Conservation (phyloP, 2,113 vertebrate species). For the Ornithorhynchus anatinus region DNA sequence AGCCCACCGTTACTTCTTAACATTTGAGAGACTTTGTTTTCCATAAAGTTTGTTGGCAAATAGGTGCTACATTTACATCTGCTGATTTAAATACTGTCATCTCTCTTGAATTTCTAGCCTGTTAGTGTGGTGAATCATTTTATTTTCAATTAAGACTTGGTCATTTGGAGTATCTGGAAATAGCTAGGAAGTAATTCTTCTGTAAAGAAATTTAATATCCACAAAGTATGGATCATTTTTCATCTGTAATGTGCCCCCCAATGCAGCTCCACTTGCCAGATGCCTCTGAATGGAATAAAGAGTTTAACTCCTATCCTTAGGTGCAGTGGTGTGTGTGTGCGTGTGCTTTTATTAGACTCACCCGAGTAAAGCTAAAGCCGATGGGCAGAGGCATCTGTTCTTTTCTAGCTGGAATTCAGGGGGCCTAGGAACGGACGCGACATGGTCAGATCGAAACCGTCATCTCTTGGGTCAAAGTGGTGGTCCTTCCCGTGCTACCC, state of each 20-base stretch:
- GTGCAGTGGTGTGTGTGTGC: slow-evolving; percentile 31
- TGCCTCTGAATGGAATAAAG: slow-evolving; percentile 95
- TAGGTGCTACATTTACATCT: slow-evolving; percentile 81
- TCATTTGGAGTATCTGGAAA: slow-evolving; percentile 84
- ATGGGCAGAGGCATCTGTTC: not conserved
- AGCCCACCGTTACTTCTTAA: slow-evolving; percentile 69
- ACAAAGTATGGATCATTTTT: slow-evolving; percentile 77
- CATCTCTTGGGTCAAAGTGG: too few species aligned
- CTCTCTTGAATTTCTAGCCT: slow-evolving; percentile 85
- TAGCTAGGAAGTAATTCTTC: slow-evolving; percentile 77
- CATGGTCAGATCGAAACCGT: too few species aligned
- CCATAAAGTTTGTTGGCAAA: slow-evolving; percentile 74
- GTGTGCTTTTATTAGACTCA: slow-evolving; percentile 17
- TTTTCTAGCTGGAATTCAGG: not conserved
- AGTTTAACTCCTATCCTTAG: slow-evolving; percentile 74
- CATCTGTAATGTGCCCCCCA: slow-evolving; percentile 87
- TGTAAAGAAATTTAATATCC: slow-evolving; percentile 78
- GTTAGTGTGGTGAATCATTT: slow-evolving; percentile 85
- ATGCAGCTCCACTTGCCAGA: slow-evolving; percentile 96
- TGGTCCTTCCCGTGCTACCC: too few species aligned
- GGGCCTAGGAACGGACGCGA: too few species aligned
- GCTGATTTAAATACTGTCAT: slow-evolving; percentile 83
- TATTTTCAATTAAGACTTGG: slow-evolving; percentile 80
- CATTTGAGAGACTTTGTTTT: slow-evolving; percentile 71
- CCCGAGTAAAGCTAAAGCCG: not conserved